These are phyloP conservation scores for Hydropsyche tenuis DNA, from an alignment of 1,140 invertebrate species.

Conservation along the genomic window DNA sequence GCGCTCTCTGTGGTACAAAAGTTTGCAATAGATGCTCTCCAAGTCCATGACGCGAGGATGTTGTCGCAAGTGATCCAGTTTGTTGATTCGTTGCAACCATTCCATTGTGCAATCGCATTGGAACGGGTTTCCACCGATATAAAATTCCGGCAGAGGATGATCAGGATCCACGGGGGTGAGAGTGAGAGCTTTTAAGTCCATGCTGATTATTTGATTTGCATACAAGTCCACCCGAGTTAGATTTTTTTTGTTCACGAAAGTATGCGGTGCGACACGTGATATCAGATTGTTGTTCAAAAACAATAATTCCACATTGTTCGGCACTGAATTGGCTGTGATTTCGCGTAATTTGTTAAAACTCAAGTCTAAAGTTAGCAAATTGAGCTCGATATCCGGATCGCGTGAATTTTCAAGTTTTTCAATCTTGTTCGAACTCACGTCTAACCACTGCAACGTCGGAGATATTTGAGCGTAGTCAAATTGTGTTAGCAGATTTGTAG, in stretches of 20 bases:
- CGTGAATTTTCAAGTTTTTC: slow-evolving; percentile 81
- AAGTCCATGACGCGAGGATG: slow-evolving; percentile 91
- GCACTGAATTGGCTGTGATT: slow-evolving; percentile 73
- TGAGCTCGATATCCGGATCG: slow-evolving; percentile 70
- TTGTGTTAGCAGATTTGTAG: slow-evolving; percentile 86
- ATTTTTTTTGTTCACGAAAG: slow-evolving; percentile 84
- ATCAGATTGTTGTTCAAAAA: slow-evolving; percentile 87
- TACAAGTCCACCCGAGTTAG: slow-evolving; percentile 83
- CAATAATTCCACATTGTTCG: slow-evolving; percentile 78
- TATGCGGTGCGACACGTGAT: slow-evolving; percentile 77
- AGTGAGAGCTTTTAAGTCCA: slow-evolving; percentile 81
- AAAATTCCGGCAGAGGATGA: slow-evolving; percentile 79
- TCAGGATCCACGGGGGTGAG: slow-evolving; percentile 74
- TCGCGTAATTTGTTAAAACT: slow-evolving; percentile 82
- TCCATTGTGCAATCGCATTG: slow-evolving; percentile 88
- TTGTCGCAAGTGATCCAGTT: slow-evolving; percentile 73
- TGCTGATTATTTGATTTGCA: slow-evolving; percentile 81
- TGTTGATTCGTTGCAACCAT: slow-evolving; percentile 86
- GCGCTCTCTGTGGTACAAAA: slow-evolving; percentile 82
- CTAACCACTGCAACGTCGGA: slow-evolving; percentile 82
- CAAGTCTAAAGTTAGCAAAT: slow-evolving; percentile 79
- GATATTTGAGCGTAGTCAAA: slow-evolving; percentile 91
- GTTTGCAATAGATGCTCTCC: slow-evolving; percentile 88
- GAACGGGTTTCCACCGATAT: slow-evolving; percentile 87
- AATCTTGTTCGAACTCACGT: slow-evolving; percentile 89